Evolutionary conservation across 1,140 invertebrate genomes (phyloP), one percentile per base, ranked within the genome.

Genomic region (Sweltsa coloradensis): DNA sequence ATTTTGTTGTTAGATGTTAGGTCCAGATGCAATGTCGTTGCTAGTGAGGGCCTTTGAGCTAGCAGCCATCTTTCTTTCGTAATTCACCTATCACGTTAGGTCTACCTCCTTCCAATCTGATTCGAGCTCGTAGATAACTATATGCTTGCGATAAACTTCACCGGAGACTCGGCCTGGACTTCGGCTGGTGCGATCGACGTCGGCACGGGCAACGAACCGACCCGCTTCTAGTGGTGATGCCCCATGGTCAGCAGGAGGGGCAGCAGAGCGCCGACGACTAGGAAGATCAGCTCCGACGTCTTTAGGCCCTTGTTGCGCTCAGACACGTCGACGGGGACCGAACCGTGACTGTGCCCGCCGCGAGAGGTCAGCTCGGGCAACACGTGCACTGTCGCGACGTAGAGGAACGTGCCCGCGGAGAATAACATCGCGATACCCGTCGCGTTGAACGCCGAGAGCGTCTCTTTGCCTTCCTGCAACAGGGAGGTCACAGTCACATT

Each of bases 331-430:
- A 66, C 56, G 16, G 51, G 29, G 7, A 52, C 53, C n/a, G n/a
- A n/a, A 47, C 61, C 52, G 57, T 59, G 36, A 46, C 55, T 18
- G 53, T 52, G 19, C 54, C 56, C 41, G 56, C 48, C 27, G 16
- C n/a, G 27, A 51, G 55, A 64, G 50, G 82, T 85, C 22, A 98
- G 67, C 68, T 99, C 95, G 0, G 96, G 94, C 34, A 99, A 64
- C 3, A 99, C 93, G 66, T 99, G 96, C 2, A 98, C 94, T 2
- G 96, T 97, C 0, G 96, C 91, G 5, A 99, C 96, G 61, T 98
- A 99, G 5, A 99, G 70, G 68, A 99, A 99, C 36, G 96, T 99
- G 2, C 96, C 96, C 1, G 92, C 96, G 52, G 92, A 97, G 65
- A 99, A 99, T 16, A 99, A 67, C 92, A 99, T 96, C 13, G 95